These are phyloP conservation scores for Agrochola macilenta DNA, from an alignment of 2,888 invertebrate species.

Conservation along the genomic window DNA sequence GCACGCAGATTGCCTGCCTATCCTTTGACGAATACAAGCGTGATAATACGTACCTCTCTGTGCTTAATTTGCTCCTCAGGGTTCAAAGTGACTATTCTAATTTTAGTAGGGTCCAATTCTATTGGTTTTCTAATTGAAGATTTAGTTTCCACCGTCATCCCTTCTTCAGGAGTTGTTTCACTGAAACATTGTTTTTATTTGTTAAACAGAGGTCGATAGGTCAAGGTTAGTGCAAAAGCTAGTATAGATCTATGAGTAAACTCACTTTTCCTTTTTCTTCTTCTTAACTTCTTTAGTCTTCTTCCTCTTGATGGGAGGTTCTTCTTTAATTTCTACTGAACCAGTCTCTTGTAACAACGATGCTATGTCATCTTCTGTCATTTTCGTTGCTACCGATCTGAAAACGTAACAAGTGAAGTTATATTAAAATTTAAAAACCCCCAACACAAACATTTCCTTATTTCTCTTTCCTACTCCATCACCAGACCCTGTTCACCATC, in stretches of 20 bases:
- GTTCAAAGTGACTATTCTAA: conserved; percentile 79
- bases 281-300: conserved; percentile 65
- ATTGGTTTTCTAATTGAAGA: conserved; percentile 74
- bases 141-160: conserved; percentile 47
- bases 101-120: conserved; percentile 83
- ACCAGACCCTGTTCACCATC: no score
- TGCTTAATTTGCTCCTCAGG: conserved; percentile 84
- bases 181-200: conserved; percentile 28
- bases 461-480: no score
- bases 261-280: conserved; percentile 43
- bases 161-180: conserved; percentile 5
- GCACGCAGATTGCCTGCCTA: not conserved
- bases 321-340: conserved; percentile 50
- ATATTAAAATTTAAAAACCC: no score
- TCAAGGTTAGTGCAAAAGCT: not conserved
- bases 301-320: conserved; percentile 68
- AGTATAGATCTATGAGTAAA: not conserved
- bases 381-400: conserved; percentile 66
- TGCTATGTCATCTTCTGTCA: conserved; percentile 66
- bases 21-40: not conserved
- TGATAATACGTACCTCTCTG: conserved; percentile 70
- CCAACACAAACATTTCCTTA: no score
- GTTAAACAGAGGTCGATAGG: not conserved
- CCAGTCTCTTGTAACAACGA: conserved; percentile 60
- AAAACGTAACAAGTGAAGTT: not conserved